These are phyloP conservation scores for Threskiornis aethiopicus DNA, from an alignment of 2,797 vertebrate genomes.

Conservation along the genomic window DNA sequence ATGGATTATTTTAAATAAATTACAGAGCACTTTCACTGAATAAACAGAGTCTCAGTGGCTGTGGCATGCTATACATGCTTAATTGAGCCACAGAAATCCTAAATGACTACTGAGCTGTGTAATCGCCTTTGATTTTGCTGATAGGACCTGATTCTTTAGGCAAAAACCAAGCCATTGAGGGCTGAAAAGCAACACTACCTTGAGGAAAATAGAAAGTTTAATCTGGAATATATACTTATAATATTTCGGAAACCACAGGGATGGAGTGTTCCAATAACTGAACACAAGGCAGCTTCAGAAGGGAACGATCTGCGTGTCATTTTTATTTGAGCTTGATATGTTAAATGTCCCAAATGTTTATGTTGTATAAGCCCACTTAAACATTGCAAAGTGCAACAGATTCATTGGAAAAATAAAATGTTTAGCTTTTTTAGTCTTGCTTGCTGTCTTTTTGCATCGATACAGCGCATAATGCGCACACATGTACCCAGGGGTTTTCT, in stretches of 20 bases:
- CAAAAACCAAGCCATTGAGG: constrained; percentile 80
- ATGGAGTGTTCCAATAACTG: constrained; percentile 85
- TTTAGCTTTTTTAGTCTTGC: not conserved
- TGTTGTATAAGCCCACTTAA: constrained; percentile 76
- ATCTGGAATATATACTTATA: constrained; percentile 85
- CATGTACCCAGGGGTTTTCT: constrained; percentile 19
- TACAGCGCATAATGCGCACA: constrained; percentile 57
- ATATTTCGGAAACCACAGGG: constrained; percentile 84
- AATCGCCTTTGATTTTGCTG: constrained; percentile 89
- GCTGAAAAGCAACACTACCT: constrained; percentile 81
- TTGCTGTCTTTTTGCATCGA: constrained; percentile 64
- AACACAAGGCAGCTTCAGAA: constrained; percentile 88
- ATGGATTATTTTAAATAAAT: constrained; percentile 99
- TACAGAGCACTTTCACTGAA: constrained; percentile 99
- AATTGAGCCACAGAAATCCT: constrained; percentile 92
- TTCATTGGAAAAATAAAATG: constrained; percentile 70
- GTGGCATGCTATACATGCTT: constrained; percentile 89
- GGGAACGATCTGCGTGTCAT: constrained; percentile 78
- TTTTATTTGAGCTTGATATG: constrained; percentile 82
- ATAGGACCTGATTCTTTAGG: constrained; percentile 87
- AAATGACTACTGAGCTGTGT: constrained; percentile 90
- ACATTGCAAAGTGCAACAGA: constrained; percentile 75
- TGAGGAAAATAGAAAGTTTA: constrained; percentile 80
- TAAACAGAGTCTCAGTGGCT: constrained; percentile 97
- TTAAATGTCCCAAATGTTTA: constrained; percentile 81